phyloP scores from a whole-genome alignment of 2,888 invertebrate species.

The Troides oblongomaculatus region DNA sequence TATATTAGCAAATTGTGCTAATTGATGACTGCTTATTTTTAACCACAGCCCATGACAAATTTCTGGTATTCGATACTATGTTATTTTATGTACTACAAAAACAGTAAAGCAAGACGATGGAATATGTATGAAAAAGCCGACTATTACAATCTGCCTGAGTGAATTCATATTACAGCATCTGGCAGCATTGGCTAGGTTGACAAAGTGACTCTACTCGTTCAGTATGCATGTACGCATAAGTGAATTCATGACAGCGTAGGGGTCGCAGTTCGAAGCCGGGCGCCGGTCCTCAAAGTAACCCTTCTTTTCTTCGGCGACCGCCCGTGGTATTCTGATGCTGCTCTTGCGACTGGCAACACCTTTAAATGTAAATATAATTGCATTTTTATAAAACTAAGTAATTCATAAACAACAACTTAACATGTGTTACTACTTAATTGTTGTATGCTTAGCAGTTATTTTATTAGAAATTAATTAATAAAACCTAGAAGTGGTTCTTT shows the following conservation, averaged over 20 bases:
- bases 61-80: not conserved
- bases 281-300: slow-evolving; percentile 97
- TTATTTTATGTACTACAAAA: not conserved
- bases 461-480: no score
- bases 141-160: slow-evolving; percentile 36
- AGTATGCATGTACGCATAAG: slow-evolving; percentile 91
- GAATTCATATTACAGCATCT: not conserved
- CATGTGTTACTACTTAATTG: no score
- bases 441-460: no score
- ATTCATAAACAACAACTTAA: not conserved
- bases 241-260: slow-evolving; percentile 92
- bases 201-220: slow-evolving; percentile 78
- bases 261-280: slow-evolving; percentile 95
- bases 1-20: not conserved
- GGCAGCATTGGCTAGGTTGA: slow-evolving; percentile 33
- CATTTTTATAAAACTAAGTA: not conserved
- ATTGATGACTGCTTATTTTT: not conserved
- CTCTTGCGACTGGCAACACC: slow-evolving; percentile 96
- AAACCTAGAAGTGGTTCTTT: no score
- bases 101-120: slow-evolving; percentile 7
- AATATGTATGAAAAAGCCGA: slow-evolving; percentile 31
- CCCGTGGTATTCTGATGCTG: slow-evolving; percentile 96
- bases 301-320: slow-evolving; percentile 93
- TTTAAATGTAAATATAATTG: slow-evolving; percentile 22
- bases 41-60: slow-evolving; percentile 5